Conservation (phyloP, 2,797 vertebrate species). For the Sebastiscus tertius region DNA sequence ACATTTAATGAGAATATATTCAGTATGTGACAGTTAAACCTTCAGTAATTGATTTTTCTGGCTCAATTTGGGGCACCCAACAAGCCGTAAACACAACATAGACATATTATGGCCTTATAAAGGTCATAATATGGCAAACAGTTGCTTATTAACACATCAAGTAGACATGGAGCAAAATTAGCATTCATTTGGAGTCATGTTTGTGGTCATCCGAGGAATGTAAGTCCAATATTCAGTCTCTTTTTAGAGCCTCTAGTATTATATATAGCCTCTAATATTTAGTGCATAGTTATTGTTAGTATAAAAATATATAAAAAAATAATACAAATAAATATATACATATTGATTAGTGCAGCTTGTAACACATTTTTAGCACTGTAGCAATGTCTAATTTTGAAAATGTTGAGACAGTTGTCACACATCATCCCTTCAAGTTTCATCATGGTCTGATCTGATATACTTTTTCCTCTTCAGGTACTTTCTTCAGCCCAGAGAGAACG, state of each 20-base stretch:
- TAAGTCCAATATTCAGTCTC: not conserved
- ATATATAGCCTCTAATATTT: too few species aligned
- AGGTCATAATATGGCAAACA: not conserved
- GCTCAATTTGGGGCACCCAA: too few species aligned
- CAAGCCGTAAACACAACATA: not conserved
- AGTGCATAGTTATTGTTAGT: too few species aligned
- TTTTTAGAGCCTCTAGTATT: not conserved
- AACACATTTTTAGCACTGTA: too few species aligned
- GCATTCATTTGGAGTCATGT: not conserved
- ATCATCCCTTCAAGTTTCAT: not conserved
- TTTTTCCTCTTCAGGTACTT: constrained; percentile 88
- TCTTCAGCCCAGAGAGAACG: constrained; percentile 94
- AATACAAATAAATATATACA: too few species aligned
- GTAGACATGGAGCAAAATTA: not conserved
- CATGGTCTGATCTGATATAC: not conserved
- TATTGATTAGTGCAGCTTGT: too few species aligned
- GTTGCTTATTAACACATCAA: not conserved
- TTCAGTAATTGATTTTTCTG: not conserved
- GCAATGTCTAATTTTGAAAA: too few species aligned
- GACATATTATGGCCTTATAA: not conserved
- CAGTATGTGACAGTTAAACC: not conserved
- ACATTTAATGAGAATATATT: not conserved
- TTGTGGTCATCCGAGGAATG: not conserved
- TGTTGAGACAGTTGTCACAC: not conserved
- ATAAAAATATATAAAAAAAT: too few species aligned